Base-by-base conservation (phyloP, 2,888 invertebrate species). In the Watsonalla cultraria region DNA sequence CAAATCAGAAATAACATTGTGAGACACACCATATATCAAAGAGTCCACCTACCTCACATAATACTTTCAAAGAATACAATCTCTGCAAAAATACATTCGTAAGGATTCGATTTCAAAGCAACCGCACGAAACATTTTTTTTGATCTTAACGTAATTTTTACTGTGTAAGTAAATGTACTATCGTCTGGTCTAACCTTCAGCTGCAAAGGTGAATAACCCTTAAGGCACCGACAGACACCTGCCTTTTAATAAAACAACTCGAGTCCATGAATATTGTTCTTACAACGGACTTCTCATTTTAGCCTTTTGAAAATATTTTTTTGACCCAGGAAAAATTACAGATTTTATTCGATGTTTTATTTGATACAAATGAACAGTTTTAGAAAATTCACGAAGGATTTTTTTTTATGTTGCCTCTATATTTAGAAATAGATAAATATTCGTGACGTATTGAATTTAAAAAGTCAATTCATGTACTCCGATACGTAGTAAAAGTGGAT, bases 131-230 rank as follows among this genome's bases (percentile, higher is more conserved):
- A 47, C 33, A 34, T 5, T 34, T 47, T 34, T 1, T 33, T 34
- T 11, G 11, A 42, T 5, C 42, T 47, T 7, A 47, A 46, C 7
- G 47, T 47, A 15, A 35, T 35, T 47, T 35, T 11, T 47, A 24
- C 47, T 24, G 46, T 15, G 9, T 35, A n/a, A 54, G 46, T 56
- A 51, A 60, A 51, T 61, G 56, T 62, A 65, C 74, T 74, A 75
- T 76, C 67, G 67, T 63, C 63, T 74, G 73, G 67, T 63, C 62
- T 74, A 72, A 75, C 78, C 77, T 77, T 76, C 70, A 60, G 53
- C 42, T 46, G 33, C 7, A 0, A n/a, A 47, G 58, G 51, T 56
- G 54, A 57, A 15, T 52, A 53, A 52, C 56, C 58, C 39, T 47
- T 34, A 47, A 45, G 24, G 24, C 46, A 39, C 14, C 42, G 39